Evolutionary conservation across 2,797 vertebrate genomes (phyloP).

Genomic region (Rhadinocentrus ornatus): DNA sequence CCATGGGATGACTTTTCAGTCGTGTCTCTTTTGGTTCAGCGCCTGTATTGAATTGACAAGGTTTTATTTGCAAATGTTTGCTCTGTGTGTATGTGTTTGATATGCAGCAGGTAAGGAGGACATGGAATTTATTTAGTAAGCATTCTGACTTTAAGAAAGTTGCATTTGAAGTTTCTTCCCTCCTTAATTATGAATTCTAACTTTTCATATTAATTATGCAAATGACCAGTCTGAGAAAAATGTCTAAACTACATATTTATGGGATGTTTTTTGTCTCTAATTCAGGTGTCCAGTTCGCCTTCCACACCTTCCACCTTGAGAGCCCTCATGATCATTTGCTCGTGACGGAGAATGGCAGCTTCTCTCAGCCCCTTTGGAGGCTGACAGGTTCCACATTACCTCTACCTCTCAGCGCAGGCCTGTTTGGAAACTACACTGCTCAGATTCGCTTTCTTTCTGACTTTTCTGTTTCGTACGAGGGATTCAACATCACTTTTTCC

Average conservation of each 20-base stretch:
- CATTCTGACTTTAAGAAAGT: constrained; percentile 18
- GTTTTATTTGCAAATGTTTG: constrained; percentile 46
- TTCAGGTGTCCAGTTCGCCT: constrained; percentile 95
- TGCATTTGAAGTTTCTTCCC: background rate
- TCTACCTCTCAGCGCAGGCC: constrained; percentile 91
- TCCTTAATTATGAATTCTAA: background rate
- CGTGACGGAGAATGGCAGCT: constrained; percentile 95
- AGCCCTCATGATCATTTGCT: constrained; percentile 95
- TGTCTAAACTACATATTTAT: background rate
- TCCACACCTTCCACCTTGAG: constrained; percentile 98
- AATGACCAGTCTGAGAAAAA: background rate
- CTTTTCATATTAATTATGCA: background rate
- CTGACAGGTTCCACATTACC: constrained; percentile 94
- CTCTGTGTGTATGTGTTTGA: constrained; percentile 40
- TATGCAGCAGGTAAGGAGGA: constrained; percentile 25
- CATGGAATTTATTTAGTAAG: constrained; percentile 8
- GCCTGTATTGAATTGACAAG: constrained; percentile 46
- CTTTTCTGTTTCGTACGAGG: constrained; percentile 98
- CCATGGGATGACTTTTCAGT: constrained; percentile 47
- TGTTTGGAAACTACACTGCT: constrained; percentile 96
- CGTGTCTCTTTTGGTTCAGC: constrained; percentile 51
- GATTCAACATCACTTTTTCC: constrained; percentile 99
- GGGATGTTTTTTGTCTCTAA: background rate
- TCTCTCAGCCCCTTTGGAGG: constrained; percentile 91
- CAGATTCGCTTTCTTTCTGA: constrained; percentile 98